Evolutionary conservation across 2,797 vertebrate genomes (phyloP).

Genomic region (Lophius americanus): DNA sequence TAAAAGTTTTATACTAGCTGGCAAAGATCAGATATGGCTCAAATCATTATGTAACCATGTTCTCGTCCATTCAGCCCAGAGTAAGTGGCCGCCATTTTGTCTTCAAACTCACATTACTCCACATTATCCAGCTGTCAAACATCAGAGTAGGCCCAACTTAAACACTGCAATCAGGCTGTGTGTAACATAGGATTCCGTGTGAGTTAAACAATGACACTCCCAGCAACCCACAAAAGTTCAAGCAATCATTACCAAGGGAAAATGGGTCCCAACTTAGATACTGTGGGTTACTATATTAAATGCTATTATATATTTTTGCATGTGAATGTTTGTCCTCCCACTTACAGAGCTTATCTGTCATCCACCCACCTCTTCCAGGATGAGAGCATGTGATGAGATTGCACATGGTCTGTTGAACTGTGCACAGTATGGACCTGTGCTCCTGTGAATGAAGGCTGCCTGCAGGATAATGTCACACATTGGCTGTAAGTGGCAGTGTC

Average conservation of each 20-base stretch:
- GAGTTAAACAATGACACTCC: conserved; percentile 64
- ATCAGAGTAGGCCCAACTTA: conserved; percentile 51
- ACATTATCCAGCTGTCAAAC: conserved; percentile 45
- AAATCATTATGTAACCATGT: conserved; percentile 18
- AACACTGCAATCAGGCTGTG: conserved; percentile 62
- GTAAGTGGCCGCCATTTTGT: conserved; percentile 18
- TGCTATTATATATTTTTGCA: neutral
- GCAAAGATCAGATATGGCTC: too few species aligned
- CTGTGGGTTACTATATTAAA: neutral
- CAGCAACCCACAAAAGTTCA: conserved; percentile 15
- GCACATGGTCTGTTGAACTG: neutral
- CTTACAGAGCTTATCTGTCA: conserved; percentile 8
- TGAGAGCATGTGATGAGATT: conserved; percentile 11
- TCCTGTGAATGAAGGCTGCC: conserved; percentile 24
- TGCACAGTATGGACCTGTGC: conserved; percentile 23
- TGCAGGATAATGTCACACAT: conserved; percentile 28
- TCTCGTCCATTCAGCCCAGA: conserved; percentile 12
- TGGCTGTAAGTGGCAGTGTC: neutral
- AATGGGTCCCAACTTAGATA: neutral
- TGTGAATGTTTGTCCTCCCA: conserved; percentile 1
- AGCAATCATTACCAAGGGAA: neutral
- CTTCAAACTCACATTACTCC: conserved; percentile 28
- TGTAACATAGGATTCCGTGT: conserved; percentile 32
- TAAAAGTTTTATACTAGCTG: too few species aligned
- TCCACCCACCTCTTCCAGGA: conserved; percentile 10